phyloP scores from a whole-genome alignment of 2,113 vertebrate genomes.

The Pedetes capensis region DNA sequence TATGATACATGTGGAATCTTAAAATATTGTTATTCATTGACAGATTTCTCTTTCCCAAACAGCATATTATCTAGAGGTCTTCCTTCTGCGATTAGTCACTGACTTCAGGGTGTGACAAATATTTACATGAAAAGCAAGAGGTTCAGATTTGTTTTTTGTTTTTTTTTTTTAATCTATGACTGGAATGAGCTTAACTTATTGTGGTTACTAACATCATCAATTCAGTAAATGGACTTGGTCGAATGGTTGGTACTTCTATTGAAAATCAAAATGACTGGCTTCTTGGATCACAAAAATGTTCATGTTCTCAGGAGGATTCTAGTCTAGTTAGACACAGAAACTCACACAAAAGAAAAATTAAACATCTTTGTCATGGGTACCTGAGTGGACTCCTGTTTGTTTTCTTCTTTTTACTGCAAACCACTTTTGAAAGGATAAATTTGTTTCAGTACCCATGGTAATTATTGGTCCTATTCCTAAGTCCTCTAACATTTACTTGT shows the following conservation, averaged over 20 bases:
- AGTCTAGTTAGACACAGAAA: background rate
- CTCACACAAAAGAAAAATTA: background rate
- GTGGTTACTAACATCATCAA: background rate
- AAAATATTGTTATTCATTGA: background rate
- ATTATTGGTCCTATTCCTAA: slow-evolving; percentile 73
- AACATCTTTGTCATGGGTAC: background rate
- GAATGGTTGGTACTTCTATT: background rate
- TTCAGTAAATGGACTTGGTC: background rate
- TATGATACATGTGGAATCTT: background rate
- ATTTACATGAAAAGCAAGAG: background rate
- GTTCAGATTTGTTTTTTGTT: too few relatives aligned
- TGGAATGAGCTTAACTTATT: background rate
- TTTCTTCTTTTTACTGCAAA: background rate
- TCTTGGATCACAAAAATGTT: background rate
- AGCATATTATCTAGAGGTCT: background rate
- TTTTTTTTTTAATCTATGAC: background rate
- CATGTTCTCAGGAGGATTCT: background rate
- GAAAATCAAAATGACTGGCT: background rate
- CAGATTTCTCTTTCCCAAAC: slow-evolving; percentile 22
- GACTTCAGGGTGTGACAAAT: background rate
- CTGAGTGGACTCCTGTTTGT: background rate
- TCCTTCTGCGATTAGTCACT: slow-evolving; percentile 3
- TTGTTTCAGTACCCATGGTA: slow-evolving; percentile 45
- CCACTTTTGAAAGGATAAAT: slow-evolving; percentile 53
- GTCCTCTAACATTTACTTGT: slow-evolving; percentile 76